Base-by-base conservation (phyloP, 2,113 vertebrate genomes). In the Callithrix jacchus region DNA sequence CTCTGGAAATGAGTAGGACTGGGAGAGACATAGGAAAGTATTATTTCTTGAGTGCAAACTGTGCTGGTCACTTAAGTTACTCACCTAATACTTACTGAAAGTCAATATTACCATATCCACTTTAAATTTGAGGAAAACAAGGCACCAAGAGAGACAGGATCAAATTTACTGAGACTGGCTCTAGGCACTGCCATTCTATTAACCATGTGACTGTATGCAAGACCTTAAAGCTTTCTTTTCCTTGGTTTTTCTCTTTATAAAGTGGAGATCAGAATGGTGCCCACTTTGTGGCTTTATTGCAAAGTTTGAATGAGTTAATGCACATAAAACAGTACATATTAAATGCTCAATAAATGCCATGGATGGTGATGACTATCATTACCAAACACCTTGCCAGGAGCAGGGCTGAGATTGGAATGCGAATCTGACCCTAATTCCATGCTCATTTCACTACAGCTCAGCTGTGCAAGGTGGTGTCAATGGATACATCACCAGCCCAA, bases 51-150 rank as follows among this genome's bases (percentile, higher is more conserved):
- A 92, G 5, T 61, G 7, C 30, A 11, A 82, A 45, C 12, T 49
- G 45, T 56, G 6, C 45, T 73, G 27, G n/a, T 25, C 54, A 58
- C 27, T 71, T 35, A 80, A 52, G 30, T 81, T 56, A 47, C 52
- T 94, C 16, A 71, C 66, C 85, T 64, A 81, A 71, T 87, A 14
- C 66, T 47, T 5, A 32, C 27, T 2, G 45, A 40, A 58, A 25
- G 49, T 52, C 37, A 56, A 14, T 49, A 58, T 88, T 79, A 47
- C 27, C 25, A 37, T 73, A 47, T 68, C 0, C 7, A 52, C 45
- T 80, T 96, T 52, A 40, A 95, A 87, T 56, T 2, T 58, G 86
- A 87, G 58, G 56, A 73, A 90, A 71, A 18, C 23, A 94, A 47
- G 32, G 5, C 3, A 32, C n/a, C 5, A 54, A 54, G 58, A 49